These are phyloP conservation scores for Trissonchulus latispiculum DNA, from an alignment of 2,888 invertebrate species.

Conservation along the genomic window DNA sequence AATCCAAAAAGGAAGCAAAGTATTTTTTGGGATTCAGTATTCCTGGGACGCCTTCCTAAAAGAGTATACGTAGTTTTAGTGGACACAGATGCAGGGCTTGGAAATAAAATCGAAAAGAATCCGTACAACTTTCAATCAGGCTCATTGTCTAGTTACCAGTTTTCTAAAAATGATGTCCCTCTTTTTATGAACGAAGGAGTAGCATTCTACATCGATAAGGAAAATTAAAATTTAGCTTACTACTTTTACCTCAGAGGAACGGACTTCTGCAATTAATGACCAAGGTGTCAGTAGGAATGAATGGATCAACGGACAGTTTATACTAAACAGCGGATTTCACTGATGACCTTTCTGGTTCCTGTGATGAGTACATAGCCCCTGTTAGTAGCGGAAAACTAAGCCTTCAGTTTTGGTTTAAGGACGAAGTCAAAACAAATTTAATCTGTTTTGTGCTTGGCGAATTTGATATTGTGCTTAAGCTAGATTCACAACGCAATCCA, in stretches of 20 bases:
- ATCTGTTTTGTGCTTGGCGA: neutral
- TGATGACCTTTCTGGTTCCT: neutral
- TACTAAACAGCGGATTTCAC: neutral
- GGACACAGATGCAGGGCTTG: neutral
- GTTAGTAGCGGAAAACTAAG: neutral
- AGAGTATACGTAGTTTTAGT: neutral
- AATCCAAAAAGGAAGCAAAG: neutral
- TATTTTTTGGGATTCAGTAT: neutral
- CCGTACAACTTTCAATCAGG: neutral
- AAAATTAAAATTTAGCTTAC: neutral
- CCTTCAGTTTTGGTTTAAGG: neutral
- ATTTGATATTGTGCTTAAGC: too few relatives aligned
- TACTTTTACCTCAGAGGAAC: neutral
- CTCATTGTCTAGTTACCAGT: neutral
- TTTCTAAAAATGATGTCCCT: neutral
- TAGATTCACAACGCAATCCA: too few relatives aligned
- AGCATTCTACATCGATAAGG: neutral
- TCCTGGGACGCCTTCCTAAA: neutral
- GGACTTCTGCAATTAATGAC: neutral
- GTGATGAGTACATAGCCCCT: neutral
- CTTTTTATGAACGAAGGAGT: neutral
- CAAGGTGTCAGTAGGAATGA: neutral
- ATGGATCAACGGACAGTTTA: neutral
- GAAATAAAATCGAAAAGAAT: neutral
- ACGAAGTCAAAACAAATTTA: neutral